Conservation (phyloP, 2,797 vertebrate genomes). For the Lepilemur ruficaudatus region DNA sequence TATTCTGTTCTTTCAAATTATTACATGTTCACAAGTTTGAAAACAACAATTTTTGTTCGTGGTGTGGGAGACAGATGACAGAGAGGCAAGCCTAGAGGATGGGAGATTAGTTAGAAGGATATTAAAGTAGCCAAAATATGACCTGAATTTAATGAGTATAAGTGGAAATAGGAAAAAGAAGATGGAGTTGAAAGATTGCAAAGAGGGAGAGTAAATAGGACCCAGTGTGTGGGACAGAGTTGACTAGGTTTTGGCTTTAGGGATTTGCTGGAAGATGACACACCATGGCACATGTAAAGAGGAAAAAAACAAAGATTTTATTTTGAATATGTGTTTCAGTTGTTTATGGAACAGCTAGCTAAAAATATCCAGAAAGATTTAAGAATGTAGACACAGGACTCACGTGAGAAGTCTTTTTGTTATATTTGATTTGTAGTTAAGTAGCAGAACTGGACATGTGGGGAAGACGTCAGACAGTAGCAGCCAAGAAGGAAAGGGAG, state of each 20-base stretch:
- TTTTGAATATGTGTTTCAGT: neutral
- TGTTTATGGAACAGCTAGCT: neutral
- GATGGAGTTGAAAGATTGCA: neutral
- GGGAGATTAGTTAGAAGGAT: neutral
- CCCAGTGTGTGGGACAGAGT: neutral
- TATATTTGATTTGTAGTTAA: neutral
- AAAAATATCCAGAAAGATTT: neutral
- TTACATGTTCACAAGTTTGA: neutral
- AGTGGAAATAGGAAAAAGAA: neutral
- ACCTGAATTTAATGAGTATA: neutral
- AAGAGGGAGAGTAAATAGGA: neutral
- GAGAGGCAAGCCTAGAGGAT: neutral
- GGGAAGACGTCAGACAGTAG: neutral
- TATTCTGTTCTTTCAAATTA: neutral
- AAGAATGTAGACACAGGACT: neutral
- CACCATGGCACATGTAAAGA: neutral
- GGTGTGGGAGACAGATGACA: neutral
- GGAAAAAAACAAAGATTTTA: neutral
- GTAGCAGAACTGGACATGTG: too few relatives aligned
- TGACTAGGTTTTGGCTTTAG: neutral
- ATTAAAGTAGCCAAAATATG: neutral
- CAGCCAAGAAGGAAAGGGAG: neutral
- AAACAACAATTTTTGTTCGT: neutral
- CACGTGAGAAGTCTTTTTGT: neutral
- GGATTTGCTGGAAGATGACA: neutral